These are phyloP conservation scores for Phaethornis superciliosus DNA, from an alignment of 2,113 vertebrate species.

Conservation along the genomic window DNA sequence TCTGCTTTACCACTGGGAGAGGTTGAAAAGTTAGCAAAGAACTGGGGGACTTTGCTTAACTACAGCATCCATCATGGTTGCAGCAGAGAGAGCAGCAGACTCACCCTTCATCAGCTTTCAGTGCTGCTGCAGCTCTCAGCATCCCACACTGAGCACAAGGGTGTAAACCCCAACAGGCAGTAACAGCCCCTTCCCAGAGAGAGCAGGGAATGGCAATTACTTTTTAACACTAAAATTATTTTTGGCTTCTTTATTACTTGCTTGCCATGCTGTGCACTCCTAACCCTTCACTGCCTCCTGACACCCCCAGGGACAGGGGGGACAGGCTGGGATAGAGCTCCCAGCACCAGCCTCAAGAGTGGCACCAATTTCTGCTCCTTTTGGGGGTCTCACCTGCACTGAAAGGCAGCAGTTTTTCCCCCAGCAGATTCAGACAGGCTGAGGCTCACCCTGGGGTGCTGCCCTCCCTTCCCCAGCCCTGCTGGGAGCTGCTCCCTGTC, in stretches of 20 bases:
- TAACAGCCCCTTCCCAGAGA: not conserved
- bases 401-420: not conserved
- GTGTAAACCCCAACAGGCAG: not conserved
- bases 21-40: not conserved
- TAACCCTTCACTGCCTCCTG: accelerated
- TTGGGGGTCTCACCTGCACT: not conserved
- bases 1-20: not conserved
- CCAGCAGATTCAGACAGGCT: accelerated
- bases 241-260: not conserved
- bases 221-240: not conserved
- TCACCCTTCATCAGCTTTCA: not conserved
- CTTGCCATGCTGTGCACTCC: accelerated
- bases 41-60: not conserved
- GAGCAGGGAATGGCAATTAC: not conserved
- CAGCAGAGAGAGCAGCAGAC: not conserved
- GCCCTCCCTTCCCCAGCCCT: not conserved
- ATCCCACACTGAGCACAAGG: accelerated
- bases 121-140: not conserved
- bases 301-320: not conserved
- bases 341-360: accelerated
- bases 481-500: not conserved
- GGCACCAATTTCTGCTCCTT: not conserved
- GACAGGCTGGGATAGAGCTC: not conserved
- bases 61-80: not conserved
- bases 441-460: accelerated